phyloP scores from a whole-genome alignment of 1,140 invertebrate species.

The Cotesia glomerata region DNA sequence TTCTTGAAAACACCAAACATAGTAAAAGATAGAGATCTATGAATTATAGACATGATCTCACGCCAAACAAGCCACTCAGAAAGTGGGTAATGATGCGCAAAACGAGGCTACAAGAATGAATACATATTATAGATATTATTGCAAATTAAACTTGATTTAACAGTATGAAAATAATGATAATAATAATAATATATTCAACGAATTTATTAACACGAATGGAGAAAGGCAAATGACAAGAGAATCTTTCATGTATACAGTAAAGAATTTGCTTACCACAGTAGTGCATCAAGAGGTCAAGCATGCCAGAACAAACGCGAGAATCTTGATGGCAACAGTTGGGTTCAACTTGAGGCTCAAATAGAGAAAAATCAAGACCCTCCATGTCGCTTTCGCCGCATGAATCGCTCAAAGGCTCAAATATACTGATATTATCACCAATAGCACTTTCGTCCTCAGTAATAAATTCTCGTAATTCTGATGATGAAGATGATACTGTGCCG shows the following conservation, averaged over 20 bases:
- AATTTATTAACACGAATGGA: background rate
- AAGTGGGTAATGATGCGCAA: slow-evolving; percentile 35
- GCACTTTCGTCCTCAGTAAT: slow-evolving; percentile 22
- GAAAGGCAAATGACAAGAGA: slow-evolving; percentile 3
- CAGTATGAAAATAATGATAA: background rate
- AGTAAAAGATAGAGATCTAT: background rate
- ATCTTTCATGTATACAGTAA: too few relatives aligned
- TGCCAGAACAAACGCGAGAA: slow-evolving; percentile 56
- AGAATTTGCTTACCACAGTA: slow-evolving; percentile 53
- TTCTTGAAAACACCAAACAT: background rate
- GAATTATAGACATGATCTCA: background rate
- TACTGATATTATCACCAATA: slow-evolving; percentile 24
- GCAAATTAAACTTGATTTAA: background rate
- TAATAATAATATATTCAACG: background rate
- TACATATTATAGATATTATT: background rate
- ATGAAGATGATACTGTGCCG: slow-evolving; percentile 7
- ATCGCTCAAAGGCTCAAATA: slow-evolving; percentile 54
- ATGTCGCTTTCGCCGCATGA: slow-evolving; percentile 68
- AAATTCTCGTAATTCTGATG: slow-evolving; percentile 7
- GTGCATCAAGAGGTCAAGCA: slow-evolving; percentile 55
- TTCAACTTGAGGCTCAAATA: slow-evolving; percentile 70
- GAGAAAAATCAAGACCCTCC: slow-evolving; percentile 71
- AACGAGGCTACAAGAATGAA: slow-evolving; percentile 34
- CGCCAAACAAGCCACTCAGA: slow-evolving; percentile 12
- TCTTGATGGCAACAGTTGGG: slow-evolving; percentile 54